Evolutionary conservation across 35 echinoderm and acorn worm genomes (phyloP), one percentile per base, ranked within the genome.

Genomic region (Heliocidaris erythrogramma): DNA sequence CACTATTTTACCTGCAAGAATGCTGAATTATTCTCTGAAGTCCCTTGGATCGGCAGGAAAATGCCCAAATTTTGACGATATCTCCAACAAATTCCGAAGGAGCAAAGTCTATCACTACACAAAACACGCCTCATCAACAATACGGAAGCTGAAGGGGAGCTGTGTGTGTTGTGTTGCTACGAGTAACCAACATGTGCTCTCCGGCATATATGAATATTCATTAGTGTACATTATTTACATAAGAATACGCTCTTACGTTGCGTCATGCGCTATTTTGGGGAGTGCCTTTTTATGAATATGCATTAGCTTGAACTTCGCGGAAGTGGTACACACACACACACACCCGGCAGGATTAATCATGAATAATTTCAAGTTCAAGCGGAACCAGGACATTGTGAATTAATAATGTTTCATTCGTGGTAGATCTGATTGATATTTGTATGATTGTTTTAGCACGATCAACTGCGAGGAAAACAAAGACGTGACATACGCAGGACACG

Each of bases 101-200:
- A 29, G 18, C 65, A n/a, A 78, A n/a, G 6, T 78, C 21, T 78
- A 27, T 91, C 27, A 14, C 27, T 52, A 92, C 48, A 92, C 48
- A 52, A 92, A 11, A 59, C 31, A 92, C 24, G 48, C 48, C 5
- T 52, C 10, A 42, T 59, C 47, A 92, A 42, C 42, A 24, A 92
- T 94, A 85, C 93, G 53, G 65, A 94, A 94, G 93, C 30, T n/a
- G n/a, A n/a, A n/a, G n/a, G n/a, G n/a, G 31, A 94, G 30, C 60
- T 94, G 93, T 85, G 50, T 93, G 93, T 94, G 85, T 78, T 78
- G 60, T 85, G 93, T 94, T 94, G 56, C 93, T 78, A 78, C 65
- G 65, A 78, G 65, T 78, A n/a, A 78, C 65, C 65, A 78, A 78
- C 65, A 78, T 78, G 65, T 78, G 65, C 65, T 78, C 65, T n/a